Evolutionary conservation across 1,140 invertebrate species (phyloP), one percentile per base, ranked within the genome.

Genomic region (Holcopasites calliopsidis): DNA sequence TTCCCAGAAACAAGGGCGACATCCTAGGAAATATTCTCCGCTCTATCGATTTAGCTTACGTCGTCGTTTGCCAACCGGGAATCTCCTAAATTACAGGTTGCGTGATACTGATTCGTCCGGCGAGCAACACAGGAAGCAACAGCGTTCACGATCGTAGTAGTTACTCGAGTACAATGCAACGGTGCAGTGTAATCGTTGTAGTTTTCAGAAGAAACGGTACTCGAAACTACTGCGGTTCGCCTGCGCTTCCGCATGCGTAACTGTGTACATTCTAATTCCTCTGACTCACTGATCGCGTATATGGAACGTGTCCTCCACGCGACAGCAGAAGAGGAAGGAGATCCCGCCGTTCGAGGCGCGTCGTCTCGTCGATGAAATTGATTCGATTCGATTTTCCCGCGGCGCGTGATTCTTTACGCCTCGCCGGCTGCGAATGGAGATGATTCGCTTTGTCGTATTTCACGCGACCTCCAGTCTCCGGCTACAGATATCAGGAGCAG

Each of bases 311-410:
- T 23, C 11, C 23, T 47, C 13, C 40, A 4, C 23, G 4, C 7
- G 4, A 2, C 3, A 11, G 10, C 1, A 5, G 16, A 26, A 60
- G 1, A 0, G 6, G 13, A 28, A 16, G 0, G 23, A 10, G 13
- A 1, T 0, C 2, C n/a, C 3, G 13, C 5, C 16, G n/a, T n/a
- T 11, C 40, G 18, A 28, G 44, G 38, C 69, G 66, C 79, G 66
- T 35, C 69, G 55, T 76, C 52, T 50, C 33, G 57, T 70, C 80
- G 69, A 77, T 74, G 54, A 70, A 72, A 80, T 72, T 79, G 73
- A 77, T 52, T 75, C 40, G 60, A 83, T 79, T 81, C 71, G 76
- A 84, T 84, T 84, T 82, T 77, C 62, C 60, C 72, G 66, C 60
- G 23, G 38, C 60, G 66, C 64, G 44, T 52, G 69, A 79, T 76